Percentiles rank a stretch among this genome's conserved stretches.
Evolutionary conservation across 2,113 vertebrate species (phyloP).

Genomic region (Fregetta grallaria): DNA sequence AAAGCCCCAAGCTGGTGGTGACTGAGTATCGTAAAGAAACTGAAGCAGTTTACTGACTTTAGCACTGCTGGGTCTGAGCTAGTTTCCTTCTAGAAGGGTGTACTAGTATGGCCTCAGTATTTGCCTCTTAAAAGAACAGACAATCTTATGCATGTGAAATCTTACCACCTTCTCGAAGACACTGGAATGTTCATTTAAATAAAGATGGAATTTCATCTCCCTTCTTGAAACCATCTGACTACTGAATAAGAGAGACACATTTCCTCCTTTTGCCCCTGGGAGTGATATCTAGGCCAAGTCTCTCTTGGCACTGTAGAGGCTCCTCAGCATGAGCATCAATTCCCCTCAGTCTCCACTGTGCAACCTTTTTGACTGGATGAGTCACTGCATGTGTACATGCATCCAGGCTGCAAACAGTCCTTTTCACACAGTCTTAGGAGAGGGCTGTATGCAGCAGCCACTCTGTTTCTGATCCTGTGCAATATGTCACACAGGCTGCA

Average conservation of each 20-base stretch:
- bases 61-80: background rate
- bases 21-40: background rate
- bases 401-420: background rate
- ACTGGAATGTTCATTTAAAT: background rate
- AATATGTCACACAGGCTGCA: background rate
- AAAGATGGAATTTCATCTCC: background rate
- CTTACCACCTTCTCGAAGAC: background rate
- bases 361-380: background rate
- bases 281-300: background rate
- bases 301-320: background rate
- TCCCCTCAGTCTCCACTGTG: background rate
- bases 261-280: background rate
- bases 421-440: background rate
- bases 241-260: background rate
- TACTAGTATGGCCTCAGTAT: background rate
- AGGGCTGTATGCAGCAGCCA: background rate
- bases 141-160: background rate
- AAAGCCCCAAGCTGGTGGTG: background rate
- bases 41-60: background rate
- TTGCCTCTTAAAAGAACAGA: background rate
- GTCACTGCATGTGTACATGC: background rate
- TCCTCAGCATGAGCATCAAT: background rate
- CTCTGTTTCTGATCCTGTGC: background rate
- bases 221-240: background rate
- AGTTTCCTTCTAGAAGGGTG: background rate